Base-by-base conservation (phyloP, 2,113 vertebrate genomes). In the Triplophysa rosa region DNA sequence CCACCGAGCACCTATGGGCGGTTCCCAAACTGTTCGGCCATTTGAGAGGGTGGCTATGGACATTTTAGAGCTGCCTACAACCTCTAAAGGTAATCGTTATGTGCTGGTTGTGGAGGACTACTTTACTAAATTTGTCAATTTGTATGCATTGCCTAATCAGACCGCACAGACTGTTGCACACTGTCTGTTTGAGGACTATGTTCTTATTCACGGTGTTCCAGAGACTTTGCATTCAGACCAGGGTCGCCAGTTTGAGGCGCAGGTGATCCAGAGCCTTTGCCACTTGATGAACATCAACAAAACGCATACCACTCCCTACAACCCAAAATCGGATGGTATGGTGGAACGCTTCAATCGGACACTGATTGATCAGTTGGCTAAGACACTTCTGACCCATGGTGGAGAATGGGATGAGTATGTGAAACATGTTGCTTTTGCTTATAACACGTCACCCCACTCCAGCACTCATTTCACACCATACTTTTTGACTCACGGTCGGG, bases 321-420 rank as follows among this genome's bases (percentile, higher is more conserved):
- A n/a, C n/a, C n/a, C n/a, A n/a, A n/a, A n/a, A n/a, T n/a, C n/a
- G 16, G 65, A 82, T 65, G 80, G 76, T 10, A 84, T 78, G 68
- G 45, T 79, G 4, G 80, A 81, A 14, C 19, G 61, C 4, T 68
- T 75, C 47, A 84, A 79, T 59, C 58, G 49, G 29, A 82, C 80
- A 26, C 23, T 82, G n/a, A n/a, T n/a, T n/a, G n/a, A n/a, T n/a
- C n/a, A n/a, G n/a, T n/a, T n/a, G n/a, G n/a, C n/a, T n/a, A n/a
- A n/a, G n/a, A n/a, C n/a, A n/a, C n/a, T n/a, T n/a, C n/a, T n/a
- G n/a, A n/a, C n/a, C n/a, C n/a, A n/a, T n/a, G n/a, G n/a, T n/a
- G n/a, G n/a, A n/a, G n/a, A n/a, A n/a, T n/a, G n/a, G n/a, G n/a
- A n/a, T n/a, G n/a, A n/a, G n/a, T n/a, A n/a, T n/a, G n/a, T n/a